phyloP scores from a whole-genome alignment of 2,113 vertebrate species.

The Microcebus griseorufus region DNA sequence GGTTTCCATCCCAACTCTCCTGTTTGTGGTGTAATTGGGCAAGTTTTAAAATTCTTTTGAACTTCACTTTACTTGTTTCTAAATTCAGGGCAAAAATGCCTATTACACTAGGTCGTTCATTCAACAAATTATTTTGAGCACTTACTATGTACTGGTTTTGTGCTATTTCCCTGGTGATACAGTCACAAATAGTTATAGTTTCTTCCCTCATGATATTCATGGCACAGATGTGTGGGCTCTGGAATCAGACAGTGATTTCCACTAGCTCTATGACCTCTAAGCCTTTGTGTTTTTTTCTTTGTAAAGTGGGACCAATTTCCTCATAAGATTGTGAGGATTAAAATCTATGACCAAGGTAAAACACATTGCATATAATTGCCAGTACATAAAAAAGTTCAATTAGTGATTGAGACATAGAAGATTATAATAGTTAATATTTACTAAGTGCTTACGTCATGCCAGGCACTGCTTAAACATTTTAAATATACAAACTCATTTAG shows the following conservation, averaged over 20 bases:
- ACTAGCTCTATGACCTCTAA: neutral
- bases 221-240: conserved; percentile 4
- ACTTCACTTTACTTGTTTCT: conserved; percentile 30
- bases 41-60: conserved; percentile 33
- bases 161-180: neutral
- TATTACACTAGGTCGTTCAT: neutral
- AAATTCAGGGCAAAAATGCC: conserved; percentile 36
- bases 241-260: neutral
- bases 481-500: conserved; percentile 31
- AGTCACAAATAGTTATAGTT: neutral
- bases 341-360: conserved; percentile 34
- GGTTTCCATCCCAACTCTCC: neutral
- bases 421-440: conserved; percentile 17
- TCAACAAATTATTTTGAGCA: neutral
- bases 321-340: conserved; percentile 20
- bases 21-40: neutral
- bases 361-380: neutral
- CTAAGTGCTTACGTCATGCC: neutral
- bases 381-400: neutral
- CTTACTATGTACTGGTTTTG: neutral
- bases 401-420: neutral
- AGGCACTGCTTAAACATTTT: conserved; percentile 6
- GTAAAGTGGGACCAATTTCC: neutral
- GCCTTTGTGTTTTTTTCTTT: conserved; percentile 2
- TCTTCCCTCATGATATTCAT: neutral